Evolutionary conservation across 2,797 vertebrate species (phyloP).

Genomic region (Pseudochaenichthys georgianus): DNA sequence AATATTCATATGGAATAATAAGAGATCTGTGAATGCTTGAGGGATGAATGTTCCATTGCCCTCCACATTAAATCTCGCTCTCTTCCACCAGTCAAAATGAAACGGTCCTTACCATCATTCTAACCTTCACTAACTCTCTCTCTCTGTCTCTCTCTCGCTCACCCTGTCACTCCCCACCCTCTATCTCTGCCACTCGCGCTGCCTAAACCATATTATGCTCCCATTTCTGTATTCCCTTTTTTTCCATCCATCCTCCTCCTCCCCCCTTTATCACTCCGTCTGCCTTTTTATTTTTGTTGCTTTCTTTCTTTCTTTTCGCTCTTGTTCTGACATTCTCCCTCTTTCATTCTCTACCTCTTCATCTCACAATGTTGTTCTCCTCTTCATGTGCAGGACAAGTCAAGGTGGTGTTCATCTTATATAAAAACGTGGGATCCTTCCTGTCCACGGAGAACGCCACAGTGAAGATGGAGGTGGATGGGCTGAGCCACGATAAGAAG

Average conservation of each 20-base stretch:
- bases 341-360: constrained; percentile 12
- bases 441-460: constrained; percentile 94
- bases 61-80: constrained; percentile 85
- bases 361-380: constrained; percentile 8
- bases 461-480: constrained; percentile 90
- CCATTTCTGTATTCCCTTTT: constrained; percentile 59
- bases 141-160: constrained; percentile 76
- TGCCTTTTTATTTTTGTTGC: constrained; percentile 14
- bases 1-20: constrained; percentile 90
- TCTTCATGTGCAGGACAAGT: constrained; percentile 88
- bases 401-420: constrained; percentile 94
- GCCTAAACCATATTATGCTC: constrained; percentile 74
- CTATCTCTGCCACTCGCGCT: constrained; percentile 67
- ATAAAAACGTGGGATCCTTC: constrained; percentile 94
- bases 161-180: constrained; percentile 71
- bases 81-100: constrained; percentile 84
- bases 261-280: constrained; percentile 24
- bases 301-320: constrained; percentile 6
- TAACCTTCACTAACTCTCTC: constrained; percentile 83
- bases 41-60: constrained; percentile 86
- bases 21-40: constrained; percentile 85
- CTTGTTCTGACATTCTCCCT: background rate
- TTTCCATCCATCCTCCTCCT: background rate
- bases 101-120: constrained; percentile 86
- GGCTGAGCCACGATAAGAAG: constrained; percentile 74